A percentile compares a stretch with the other conserved stretches of the same genome.
These are phyloP conservation scores for Elephas maximus DNA, from an alignment of 2,113 vertebrate species.

Conservation along the genomic window DNA sequence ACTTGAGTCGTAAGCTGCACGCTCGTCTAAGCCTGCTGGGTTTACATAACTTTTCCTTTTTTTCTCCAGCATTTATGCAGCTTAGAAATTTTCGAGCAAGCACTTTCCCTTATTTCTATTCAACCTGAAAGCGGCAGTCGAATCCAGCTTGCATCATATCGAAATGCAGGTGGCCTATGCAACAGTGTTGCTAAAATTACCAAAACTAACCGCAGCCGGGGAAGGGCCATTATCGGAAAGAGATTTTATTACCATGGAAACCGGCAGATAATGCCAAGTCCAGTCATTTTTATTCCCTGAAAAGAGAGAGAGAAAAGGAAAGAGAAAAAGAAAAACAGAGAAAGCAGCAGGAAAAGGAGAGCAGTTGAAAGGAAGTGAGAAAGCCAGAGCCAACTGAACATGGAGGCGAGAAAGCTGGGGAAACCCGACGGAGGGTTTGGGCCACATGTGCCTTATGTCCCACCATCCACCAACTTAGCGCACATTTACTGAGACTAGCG, in stretches of 20 bases:
- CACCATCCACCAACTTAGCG: background rate
- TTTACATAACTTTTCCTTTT: constrained; percentile 64
- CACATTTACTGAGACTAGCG: rapidly evolving
- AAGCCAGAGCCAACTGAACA: rapidly evolving
- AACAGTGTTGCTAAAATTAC: constrained; percentile 87
- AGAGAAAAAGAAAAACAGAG: constrained; percentile 44
- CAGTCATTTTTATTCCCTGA: constrained; percentile 48
- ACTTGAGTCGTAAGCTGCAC: background rate
- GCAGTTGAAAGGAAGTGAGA: background rate
- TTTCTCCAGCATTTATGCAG: constrained; percentile 51
- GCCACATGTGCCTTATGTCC: rapidly evolving
- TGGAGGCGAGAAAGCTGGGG: background rate
- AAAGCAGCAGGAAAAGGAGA: constrained; percentile 17
- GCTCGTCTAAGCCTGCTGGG: background rate
- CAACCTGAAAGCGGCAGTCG: constrained; percentile 72
- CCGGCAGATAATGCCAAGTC: constrained; percentile 84
- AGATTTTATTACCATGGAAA: constrained; percentile 90
- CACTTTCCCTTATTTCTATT: constrained; percentile 80
- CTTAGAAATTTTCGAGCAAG: constrained; percentile 67
- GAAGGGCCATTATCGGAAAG: constrained; percentile 88
- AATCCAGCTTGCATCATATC: constrained; percentile 65
- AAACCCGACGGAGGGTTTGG: background rate
- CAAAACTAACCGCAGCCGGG: constrained; percentile 81
- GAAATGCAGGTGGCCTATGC: constrained; percentile 85
- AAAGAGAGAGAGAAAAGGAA: constrained; percentile 72